Percentiles rank a stretch among this genome's conserved stretches.
Evolutionary conservation across 2,113 vertebrate genomes (phyloP).

Genomic region (Podarcis raffonei): DNA sequence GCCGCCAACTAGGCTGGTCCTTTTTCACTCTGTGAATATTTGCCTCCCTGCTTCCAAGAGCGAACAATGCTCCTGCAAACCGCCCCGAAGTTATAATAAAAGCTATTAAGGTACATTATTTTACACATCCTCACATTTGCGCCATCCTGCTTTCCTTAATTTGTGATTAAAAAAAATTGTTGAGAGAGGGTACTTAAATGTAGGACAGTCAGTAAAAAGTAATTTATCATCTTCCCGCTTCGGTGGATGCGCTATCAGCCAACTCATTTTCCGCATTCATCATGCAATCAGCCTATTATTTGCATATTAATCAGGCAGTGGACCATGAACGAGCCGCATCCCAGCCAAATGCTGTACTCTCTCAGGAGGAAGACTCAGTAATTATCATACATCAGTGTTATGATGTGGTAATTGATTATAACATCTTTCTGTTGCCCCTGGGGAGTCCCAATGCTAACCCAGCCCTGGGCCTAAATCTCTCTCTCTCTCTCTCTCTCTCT

Average conservation of each 20-base stretch:
- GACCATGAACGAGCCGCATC: constrained; percentile 82
- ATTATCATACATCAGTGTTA: constrained; percentile 93
- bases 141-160: constrained; percentile 84
- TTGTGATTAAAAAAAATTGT: constrained; percentile 78
- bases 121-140: constrained; percentile 81
- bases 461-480: constrained; percentile 69
- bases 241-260: constrained; percentile 79
- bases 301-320: constrained; percentile 93
- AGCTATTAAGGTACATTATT: constrained; percentile 80
- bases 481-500: constrained; percentile 46
- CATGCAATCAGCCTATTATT: constrained; percentile 90
- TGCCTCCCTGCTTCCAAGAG: constrained; percentile 30
- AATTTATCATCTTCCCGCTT: constrained; percentile 89
- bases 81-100: constrained; percentile 62
- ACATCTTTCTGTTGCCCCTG: constrained; percentile 84
- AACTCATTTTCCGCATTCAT: constrained; percentile 87
- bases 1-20: background rate
- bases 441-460: constrained; percentile 78
- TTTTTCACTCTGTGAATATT: fast-evolving
- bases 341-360: constrained; percentile 83
- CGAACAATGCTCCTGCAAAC: constrained; percentile 66
- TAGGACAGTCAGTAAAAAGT: constrained; percentile 88
- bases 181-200: constrained; percentile 87
- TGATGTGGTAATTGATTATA: constrained; percentile 94
- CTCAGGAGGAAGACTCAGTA: constrained; percentile 86